Conservation (phyloP, 1,140 invertebrate species). For the Scaptomyza graminum region DNA sequence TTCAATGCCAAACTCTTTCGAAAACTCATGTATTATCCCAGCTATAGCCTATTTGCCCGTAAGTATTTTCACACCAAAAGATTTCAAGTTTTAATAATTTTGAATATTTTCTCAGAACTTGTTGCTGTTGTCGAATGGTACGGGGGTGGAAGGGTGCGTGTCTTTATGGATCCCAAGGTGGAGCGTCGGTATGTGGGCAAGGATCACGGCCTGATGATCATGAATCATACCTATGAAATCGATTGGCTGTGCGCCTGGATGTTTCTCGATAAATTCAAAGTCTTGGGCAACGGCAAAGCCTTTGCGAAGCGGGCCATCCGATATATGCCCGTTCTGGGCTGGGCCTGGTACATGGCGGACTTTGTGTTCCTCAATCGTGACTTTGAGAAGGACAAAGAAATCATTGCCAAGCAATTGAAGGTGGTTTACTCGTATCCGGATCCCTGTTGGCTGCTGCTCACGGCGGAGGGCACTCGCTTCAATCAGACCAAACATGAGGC, state of each 20-base stretch:
- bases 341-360: conserved; percentile 97
- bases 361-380: conserved; percentile 96
- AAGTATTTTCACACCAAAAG: conserved; percentile 86
- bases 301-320: conserved; percentile 96
- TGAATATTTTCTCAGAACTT: conserved; percentile 87
- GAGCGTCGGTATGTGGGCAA: conserved; percentile 92
- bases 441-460: conserved; percentile 94
- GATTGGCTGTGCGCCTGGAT: conserved; percentile 97
- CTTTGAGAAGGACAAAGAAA: conserved; percentile 94
- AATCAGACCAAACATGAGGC: conserved; percentile 94
- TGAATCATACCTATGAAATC: conserved; percentile 98
- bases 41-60: conserved; percentile 95
- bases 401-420: conserved; percentile 91
- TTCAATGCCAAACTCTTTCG: conserved; percentile 91
- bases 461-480: conserved; percentile 97
- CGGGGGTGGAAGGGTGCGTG: conserved; percentile 89
- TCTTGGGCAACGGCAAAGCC: conserved; percentile 95
- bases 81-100: neutral
- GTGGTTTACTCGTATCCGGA: conserved; percentile 93
- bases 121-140: conserved; percentile 97
- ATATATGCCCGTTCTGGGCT: conserved; percentile 95
- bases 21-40: conserved; percentile 95
- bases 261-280: conserved; percentile 89
- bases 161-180: conserved; percentile 92
- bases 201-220: conserved; percentile 94